Evolutionary conservation across 2,797 vertebrate species (phyloP), one percentile per base, ranked within the genome.

Genomic region (Pantherophis alleghaniensis): DNA sequence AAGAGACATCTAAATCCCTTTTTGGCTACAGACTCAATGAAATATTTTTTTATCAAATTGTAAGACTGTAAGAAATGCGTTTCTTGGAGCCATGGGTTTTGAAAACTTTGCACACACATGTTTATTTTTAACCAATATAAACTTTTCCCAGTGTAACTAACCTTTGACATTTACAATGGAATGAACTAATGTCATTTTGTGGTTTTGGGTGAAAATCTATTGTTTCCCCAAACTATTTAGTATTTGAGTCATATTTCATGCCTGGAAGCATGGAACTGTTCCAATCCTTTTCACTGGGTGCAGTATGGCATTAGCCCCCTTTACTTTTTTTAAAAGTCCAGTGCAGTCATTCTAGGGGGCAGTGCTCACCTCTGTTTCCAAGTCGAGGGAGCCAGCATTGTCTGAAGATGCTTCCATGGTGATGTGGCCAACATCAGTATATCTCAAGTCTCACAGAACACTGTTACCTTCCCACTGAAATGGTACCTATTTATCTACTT

Each of bases 61-160:
- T 79, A 86, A 60, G 74, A 51, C 63, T 56, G 10, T 55, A 7
- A 87, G 22, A 88, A 66, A 42, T 66, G 22, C 0, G 7, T 12
- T 32, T 22, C 7, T 0, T 88, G 26, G 18, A 60, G 90, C 11
- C n/a, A 16, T 51, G 10, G 14, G 7, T 87, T 57, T 66, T 92
- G 61, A 53, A 87, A 37, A 47, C 0, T 0, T 56, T 47, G 56
- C 7, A 22, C 28, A 22, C 28, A 66, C 32, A 20, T 66, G 89
- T 47, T 5, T 66, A 91, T 83, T 91, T 83, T 91, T 86, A 90
- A 87, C 55, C 51, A 93, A 90, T 56, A 7, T n/a, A n/a, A 57
- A 63, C 90, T 74, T 0, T 0, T 55, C 92, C 92, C 83, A 28
- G 87, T 53, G 91, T 95, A 63, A 42, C 24, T 74, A 0, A 0